phyloP scores from a whole-genome alignment of 2,113 vertebrate species.

The rat (Rattus norvegicus) region GRCr8 NC_086023.1:67476501-67477000 shows the following conservation, averaged over 20 bases:
- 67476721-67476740: slow-evolving; percentile 26
- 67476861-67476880: no score
- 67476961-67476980: no score
- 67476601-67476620: slow-evolving; percentile 33
- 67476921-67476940: no score
- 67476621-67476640: background rate
- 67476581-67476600: background rate
- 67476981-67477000: no score
- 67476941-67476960: no score
- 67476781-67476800: slow-evolving; percentile 32
- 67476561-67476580: slow-evolving; percentile 26
- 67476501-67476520: background rate
- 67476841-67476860: no score
- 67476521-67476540: background rate
- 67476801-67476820: slow-evolving; percentile 30
- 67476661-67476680: slow-evolving; percentile 38
- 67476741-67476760: slow-evolving; percentile 55
- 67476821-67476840: background rate
- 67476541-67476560: background rate
- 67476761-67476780: slow-evolving; percentile 47
- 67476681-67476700: slow-evolving; percentile 40
- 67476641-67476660: slow-evolving; percentile 24
- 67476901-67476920: no score
- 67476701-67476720: slow-evolving; percentile 41
- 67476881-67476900: no score